Percentiles rank a stretch among this genome's conserved stretches.
phyloP scores from a whole-genome alignment of 2,888 invertebrate genomes.

The Brachylomia viminalis region DNA sequence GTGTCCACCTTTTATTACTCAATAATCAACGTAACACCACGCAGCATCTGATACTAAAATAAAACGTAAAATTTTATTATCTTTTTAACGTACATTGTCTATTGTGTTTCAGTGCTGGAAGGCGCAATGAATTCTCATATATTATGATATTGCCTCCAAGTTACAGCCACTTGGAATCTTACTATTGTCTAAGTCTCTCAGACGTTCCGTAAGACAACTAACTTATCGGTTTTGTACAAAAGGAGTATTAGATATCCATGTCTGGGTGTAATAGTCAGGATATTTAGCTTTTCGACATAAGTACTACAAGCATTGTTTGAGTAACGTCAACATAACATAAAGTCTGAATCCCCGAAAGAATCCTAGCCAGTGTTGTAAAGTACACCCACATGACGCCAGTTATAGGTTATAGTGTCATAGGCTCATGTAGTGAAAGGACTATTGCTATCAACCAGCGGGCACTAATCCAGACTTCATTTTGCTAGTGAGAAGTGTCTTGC shows the following conservation, averaged over 20 bases:
- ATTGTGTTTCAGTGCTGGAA: constrained; percentile 65
- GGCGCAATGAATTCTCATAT: constrained; percentile 64
- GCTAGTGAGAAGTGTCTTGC: neutral
- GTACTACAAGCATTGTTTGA: neutral
- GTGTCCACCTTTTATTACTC: constrained; percentile 39
- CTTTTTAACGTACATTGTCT: constrained; percentile 57
- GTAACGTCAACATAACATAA: neutral
- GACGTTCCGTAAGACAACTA: constrained; percentile 38
- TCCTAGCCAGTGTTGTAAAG: neutral
- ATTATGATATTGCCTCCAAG: constrained; percentile 57
- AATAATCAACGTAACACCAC: constrained; percentile 44
- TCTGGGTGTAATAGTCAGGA: neutral
- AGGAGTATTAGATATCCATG: neutral
- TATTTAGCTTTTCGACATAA: neutral
- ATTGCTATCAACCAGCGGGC: neutral
- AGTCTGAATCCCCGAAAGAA: neutral
- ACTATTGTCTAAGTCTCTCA: constrained; percentile 51
- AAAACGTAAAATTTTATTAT: constrained; percentile 60
- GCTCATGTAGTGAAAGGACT: neutral
- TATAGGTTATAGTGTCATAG: neutral
- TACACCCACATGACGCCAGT: neutral
- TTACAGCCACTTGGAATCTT: constrained; percentile 34
- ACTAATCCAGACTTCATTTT: neutral
- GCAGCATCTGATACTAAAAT: constrained; percentile 46
- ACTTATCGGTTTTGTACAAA: constrained; percentile 38